Evolutionary conservation across 1,140 invertebrate species (phyloP).

Genomic region (Ceratina australensis): DNA sequence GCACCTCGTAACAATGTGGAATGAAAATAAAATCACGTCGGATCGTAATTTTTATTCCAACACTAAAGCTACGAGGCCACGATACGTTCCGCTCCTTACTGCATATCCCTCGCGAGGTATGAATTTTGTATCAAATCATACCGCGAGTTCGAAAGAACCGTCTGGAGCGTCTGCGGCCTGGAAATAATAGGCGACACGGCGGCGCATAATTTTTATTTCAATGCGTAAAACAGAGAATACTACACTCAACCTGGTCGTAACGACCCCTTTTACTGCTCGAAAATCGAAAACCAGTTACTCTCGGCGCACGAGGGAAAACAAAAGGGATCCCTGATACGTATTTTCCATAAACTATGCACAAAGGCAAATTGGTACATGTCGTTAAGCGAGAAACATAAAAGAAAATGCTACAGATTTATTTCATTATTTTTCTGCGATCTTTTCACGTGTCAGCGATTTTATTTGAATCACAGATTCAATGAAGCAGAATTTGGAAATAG

Average conservation of each 20-base stretch:
- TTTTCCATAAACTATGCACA: too few species aligned
- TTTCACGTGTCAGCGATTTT: too few species aligned
- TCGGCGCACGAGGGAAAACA: not conserved
- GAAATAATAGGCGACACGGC: not conserved
- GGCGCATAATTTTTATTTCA: conserved; percentile 2
- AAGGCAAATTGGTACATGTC: too few species aligned
- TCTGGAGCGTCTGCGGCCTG: not conserved
- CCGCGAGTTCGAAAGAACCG: not conserved
- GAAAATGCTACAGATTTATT: too few species aligned
- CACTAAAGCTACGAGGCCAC: not conserved
- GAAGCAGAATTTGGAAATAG: too few species aligned
- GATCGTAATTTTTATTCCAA: conserved; percentile 3
- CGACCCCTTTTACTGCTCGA: not conserved
- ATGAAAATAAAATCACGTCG: conserved; percentile 8
- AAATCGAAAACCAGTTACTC: not conserved
- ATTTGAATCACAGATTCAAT: too few species aligned
- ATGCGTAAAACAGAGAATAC: not conserved
- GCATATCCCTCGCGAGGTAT: not conserved
- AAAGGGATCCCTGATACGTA: not conserved
- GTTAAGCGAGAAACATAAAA: too few species aligned
- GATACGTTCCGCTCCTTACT: not conserved
- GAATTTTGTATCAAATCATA: not conserved
- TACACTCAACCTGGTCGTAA: not conserved
- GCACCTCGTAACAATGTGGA: not conserved
- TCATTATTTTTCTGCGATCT: too few species aligned